Percentiles rank a stretch among this genome's conserved stretches.
Conservation (phyloP, 1,140 invertebrate genomes). For the Eciton burchellii region DNA sequence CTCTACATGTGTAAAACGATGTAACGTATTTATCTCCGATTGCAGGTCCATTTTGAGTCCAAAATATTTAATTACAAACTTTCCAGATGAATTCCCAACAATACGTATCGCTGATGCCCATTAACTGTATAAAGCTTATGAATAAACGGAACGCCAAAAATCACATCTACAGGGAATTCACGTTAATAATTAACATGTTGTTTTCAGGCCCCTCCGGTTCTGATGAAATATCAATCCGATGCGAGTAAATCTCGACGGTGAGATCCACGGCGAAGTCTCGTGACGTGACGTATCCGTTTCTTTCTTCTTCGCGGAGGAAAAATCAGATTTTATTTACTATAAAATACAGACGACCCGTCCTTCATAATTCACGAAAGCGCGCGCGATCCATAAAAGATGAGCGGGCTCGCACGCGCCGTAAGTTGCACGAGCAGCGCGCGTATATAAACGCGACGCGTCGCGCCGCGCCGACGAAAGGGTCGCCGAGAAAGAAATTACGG, state of each 20-base stretch:
- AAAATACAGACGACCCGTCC: constrained; percentile 40
- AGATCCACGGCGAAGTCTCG: background rate
- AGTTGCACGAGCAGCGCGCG: constrained; percentile 45
- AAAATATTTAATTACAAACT: background rate
- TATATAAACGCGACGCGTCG: constrained; percentile 47
- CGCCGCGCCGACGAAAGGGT: constrained; percentile 40
- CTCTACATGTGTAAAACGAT: background rate
- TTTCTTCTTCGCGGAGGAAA: background rate
- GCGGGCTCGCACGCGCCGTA: constrained; percentile 31
- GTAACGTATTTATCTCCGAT: background rate
- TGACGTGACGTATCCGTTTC: background rate
- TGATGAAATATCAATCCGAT: background rate
- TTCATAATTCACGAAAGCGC: constrained; percentile 50
- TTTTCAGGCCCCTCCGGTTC: background rate
- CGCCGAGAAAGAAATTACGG: constrained; percentile 51
- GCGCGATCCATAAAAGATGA: constrained; percentile 54
- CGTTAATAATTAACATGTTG: background rate
- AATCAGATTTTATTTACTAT: constrained; percentile 54
- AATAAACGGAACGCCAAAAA: background rate
- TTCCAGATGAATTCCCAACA: background rate
- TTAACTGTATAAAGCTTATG: background rate
- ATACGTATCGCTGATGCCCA: background rate
- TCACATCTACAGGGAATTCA: too few relatives aligned
- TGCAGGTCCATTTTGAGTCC: constrained; percentile 5
- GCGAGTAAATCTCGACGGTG: background rate